Evolutionary conservation across 2,888 invertebrate genomes (phyloP), one percentile per base, ranked within the genome.

Genomic region (Cryptus viduatorius): DNA sequence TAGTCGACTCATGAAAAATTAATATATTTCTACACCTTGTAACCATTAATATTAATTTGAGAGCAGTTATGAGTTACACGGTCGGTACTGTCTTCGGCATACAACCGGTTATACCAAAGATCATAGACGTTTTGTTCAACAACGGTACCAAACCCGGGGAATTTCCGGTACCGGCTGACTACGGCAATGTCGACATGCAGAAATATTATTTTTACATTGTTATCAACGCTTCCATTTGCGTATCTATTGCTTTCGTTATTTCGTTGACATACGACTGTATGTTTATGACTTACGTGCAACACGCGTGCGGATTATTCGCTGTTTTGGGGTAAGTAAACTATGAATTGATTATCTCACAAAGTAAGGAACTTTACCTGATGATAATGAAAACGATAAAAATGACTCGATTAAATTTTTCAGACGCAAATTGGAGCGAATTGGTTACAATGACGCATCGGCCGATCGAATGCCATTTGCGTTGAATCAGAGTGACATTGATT

Each of bases 121-220:
- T 83, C 16, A 48, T 83, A 10, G 83, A 83, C 29, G 48, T 50
- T 16, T 29, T 76, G 1, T 29, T 83, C 0, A 37, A 64, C n/a
- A 83, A 83, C 59, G 80, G 80, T 8, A 67, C 83, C 16, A n/a
- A 44, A 16, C 71, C 71, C 8, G 76, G 76, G 31, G 48, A 59
- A 65, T 83, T 83, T 67, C 80, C 80, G n/a, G 37, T 80, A 67
- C 83, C 76, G 8, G 76, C 80, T 14, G 65, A 76, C 48, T 80
- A 83, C 24, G 14, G 10, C 24, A 31, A 37, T n/a, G 4, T 83
- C 14, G 83, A 83, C 19, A 19, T 72, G 46, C 80, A 83, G n/a
- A 76, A 83, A 59, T 79, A 79, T 56, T 83, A 83, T 65, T 75
- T 75, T 71, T 71, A 79, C 53, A 42, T 83, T 0, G 65, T 79